Conservation (phyloP, 2,113 vertebrate genomes). For the Grus americana region DNA sequence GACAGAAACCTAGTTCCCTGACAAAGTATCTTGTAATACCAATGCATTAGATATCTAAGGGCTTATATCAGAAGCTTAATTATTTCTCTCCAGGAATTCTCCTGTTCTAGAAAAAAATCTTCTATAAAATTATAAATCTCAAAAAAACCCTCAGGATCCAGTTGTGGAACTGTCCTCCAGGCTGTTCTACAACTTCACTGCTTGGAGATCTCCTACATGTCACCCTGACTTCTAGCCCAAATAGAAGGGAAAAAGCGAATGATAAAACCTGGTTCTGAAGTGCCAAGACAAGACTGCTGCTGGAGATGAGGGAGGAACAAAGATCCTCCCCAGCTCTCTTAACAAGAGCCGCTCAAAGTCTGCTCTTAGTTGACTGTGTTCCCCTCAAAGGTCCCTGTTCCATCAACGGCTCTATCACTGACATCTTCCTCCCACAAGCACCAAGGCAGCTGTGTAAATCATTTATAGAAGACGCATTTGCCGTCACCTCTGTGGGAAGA, state of each 20-base stretch:
- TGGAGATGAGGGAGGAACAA: background rate
- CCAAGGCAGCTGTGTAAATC: background rate
- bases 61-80: background rate
- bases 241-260: background rate
- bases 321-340: background rate
- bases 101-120: background rate
- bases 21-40: background rate
- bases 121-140: background rate
- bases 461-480: rapidly evolving
- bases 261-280: background rate
- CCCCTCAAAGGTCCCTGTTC: background rate
- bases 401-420: rapidly evolving
- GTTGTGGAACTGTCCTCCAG: background rate
- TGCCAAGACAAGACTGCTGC: background rate
- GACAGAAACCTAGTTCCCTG: background rate
- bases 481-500: background rate
- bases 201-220: background rate
- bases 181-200: background rate
- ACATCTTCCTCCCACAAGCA: background rate
- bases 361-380: background rate
- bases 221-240: background rate
- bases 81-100: background rate
- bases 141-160: background rate
- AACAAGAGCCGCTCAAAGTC: background rate
- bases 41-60: background rate